Base-by-base conservation (phyloP, 2,888 invertebrate genomes). In the Dastarcus helophoroides region DNA sequence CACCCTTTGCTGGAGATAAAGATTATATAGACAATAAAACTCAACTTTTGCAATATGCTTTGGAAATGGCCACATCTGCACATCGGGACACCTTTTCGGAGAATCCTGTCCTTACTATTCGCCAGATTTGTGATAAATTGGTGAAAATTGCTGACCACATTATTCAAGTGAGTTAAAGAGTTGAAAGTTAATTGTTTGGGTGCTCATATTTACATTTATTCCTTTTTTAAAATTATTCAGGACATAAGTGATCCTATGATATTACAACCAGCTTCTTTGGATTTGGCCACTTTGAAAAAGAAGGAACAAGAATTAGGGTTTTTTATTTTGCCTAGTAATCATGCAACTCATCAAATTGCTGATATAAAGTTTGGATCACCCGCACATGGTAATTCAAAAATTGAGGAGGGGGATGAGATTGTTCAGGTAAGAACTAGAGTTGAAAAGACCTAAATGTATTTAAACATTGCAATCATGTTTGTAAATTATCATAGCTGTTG, bases 361-460 rank as follows among this genome's bases (percentile, higher is more conserved):
- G 84, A 85, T 54, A 82, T 94, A 31, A 86, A 89, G 56, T 81
- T 82, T 60, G 82, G 89, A 50, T 89, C 90, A 28, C 89, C 91
- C 2, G 91, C 94, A 22, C 90, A 93, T 63, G 77, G 83, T 17
- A 85, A 86, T 45, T 85, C 85, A 2, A 88, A 86, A 64, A 81
- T 97, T 51, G 91, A 91, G 62, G 82, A 84, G 47, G 95, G 94
- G 0, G 95, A 97, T 63, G 95, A 97, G 68, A 86, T 97, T 46
- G 82, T 95, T 22, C 89, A 91, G 69, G 86, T 86, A 43, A 70
- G 71, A 53, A 12, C 22, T 16, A n/a, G n/a, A n/a, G n/a, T n/a
- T n/a, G n/a, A n/a, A n/a, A n/a, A n/a, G n/a, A n/a, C n/a, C n/a
- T n/a, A n/a, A n/a, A n/a, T n/a, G n/a, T n/a, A n/a, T n/a, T n/a